These are phyloP conservation scores for Oasisia sp. DNA, from an alignment of 2,888 invertebrate species.

Conservation along the genomic window DNA sequence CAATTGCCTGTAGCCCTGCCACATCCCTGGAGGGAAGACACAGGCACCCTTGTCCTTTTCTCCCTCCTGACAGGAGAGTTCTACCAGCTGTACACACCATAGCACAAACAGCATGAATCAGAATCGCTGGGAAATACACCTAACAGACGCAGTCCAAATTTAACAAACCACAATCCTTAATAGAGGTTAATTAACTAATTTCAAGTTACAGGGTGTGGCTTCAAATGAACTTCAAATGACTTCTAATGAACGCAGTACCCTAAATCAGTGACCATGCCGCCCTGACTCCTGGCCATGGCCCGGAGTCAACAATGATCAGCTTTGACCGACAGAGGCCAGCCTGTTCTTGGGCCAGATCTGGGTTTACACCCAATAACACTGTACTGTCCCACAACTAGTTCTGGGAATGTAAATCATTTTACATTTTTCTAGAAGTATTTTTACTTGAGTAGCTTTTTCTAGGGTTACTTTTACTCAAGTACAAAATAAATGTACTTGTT, in stretches of 20 bases:
- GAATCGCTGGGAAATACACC: too few species aligned
- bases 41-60: too few species aligned
- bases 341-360: not conserved
- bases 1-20: too few species aligned
- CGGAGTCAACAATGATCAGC: not conserved
- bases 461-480: too few species aligned
- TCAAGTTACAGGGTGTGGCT: not conserved
- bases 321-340: not conserved
- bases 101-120: too few species aligned
- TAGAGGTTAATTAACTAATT: not conserved
- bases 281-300: not conserved
- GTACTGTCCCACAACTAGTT: not conserved
- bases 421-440: too few species aligned
- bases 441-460: too few species aligned
- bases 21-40: too few species aligned
- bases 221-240: not conserved
- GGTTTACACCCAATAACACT: not conserved
- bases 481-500: too few species aligned
- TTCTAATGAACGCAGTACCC: not conserved
- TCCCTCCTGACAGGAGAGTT: too few species aligned
- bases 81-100: too few species aligned
- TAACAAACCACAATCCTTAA: not conserved
- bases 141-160: too few species aligned
- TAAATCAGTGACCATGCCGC: not conserved
- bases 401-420: not conserved